These are phyloP conservation scores for Daphoenositta chrysoptera DNA, from an alignment of 2,113 vertebrate genomes.

Conservation along the genomic window DNA sequence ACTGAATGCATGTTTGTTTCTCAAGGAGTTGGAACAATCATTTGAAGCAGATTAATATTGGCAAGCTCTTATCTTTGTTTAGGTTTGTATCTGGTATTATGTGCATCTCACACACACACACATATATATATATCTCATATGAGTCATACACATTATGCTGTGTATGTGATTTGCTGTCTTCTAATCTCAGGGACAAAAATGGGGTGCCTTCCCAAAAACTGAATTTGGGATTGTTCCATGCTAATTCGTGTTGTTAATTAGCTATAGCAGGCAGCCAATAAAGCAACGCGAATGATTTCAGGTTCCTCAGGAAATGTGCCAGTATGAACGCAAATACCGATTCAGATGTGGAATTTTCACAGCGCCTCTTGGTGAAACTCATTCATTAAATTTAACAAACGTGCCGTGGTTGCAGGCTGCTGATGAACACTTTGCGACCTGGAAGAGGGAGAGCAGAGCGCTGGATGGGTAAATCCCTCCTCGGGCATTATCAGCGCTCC, in stretches of 20 bases:
- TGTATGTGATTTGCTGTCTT: not conserved
- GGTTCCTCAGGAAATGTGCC: conserved; percentile 23
- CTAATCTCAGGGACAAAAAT: not conserved
- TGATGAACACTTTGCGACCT: not conserved
- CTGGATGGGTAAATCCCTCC: not conserved
- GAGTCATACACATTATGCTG: not conserved
- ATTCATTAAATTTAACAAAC: conserved; percentile 5
- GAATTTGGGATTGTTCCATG: not conserved
- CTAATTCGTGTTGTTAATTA: conserved; percentile 32
- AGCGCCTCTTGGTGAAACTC: not conserved
- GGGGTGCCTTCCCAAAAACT: not conserved
- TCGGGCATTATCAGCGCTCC: not conserved
- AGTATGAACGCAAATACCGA: not conserved
- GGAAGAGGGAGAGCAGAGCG: not conserved
- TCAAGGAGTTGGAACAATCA: conserved; percentile 55
- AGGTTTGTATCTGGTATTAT: not conserved
- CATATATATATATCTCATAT: not conserved
- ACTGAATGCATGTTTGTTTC: conserved; percentile 52
- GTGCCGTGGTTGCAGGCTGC: not conserved
- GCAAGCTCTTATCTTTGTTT: conserved; percentile 60
- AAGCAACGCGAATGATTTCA: not conserved
- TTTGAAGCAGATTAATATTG: conserved; percentile 37
- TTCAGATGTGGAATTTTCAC: not conserved
- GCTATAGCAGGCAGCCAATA: conserved; percentile 12
- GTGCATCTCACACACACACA: not conserved